phyloP scores from a whole-genome alignment of 1,140 invertebrate genomes.

The Danaus plexippus region DNA sequence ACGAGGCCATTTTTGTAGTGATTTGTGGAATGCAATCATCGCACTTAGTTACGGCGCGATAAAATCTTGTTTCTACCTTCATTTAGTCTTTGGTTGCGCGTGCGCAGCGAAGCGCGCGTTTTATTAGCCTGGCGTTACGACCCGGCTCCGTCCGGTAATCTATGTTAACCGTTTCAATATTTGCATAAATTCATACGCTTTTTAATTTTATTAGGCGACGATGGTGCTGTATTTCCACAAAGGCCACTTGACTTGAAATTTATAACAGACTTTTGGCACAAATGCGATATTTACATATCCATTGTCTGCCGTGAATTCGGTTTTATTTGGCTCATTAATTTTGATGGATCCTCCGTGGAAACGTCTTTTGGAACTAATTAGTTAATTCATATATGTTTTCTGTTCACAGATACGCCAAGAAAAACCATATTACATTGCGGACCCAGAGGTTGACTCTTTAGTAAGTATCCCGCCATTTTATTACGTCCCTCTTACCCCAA shows the following conservation, averaged over 20 bases:
- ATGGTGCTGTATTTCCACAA: not conserved
- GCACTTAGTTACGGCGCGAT: slow-evolving; percentile 19
- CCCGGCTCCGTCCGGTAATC: slow-evolving; percentile 24
- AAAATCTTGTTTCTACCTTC: slow-evolving; percentile 19
- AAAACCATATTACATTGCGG: slow-evolving; percentile 97
- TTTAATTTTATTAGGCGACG: slow-evolving; percentile 8
- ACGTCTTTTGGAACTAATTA: no score
- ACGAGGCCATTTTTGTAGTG: slow-evolving; percentile 16
- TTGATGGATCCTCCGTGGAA: not conserved
- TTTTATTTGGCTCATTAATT: slow-evolving; percentile 1
- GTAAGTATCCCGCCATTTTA: slow-evolving; percentile 80
- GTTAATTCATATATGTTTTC: slow-evolving; percentile 47
- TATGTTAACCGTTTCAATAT: slow-evolving; percentile 1
- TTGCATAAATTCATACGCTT: slow-evolving; percentile 4
- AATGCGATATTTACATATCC: slow-evolving; percentile 6
- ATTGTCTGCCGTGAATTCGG: not conserved
- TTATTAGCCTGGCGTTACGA: slow-evolving; percentile 42
- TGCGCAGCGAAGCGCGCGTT: slow-evolving; percentile 48
- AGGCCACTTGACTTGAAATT: not conserved
- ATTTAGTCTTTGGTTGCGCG: slow-evolving; percentile 38
- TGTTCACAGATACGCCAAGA: slow-evolving; percentile 95
- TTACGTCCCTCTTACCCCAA: slow-evolving; percentile 20
- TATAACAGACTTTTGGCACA: slow-evolving; percentile 4
- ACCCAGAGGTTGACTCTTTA: slow-evolving; percentile 98
- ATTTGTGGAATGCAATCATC: slow-evolving; percentile 25